A percentile compares a stretch with the other conserved stretches of the same genome.
phyloP scores from a whole-genome alignment of 1,140 invertebrate genomes.

The Dinoponera quadriceps region DNA sequence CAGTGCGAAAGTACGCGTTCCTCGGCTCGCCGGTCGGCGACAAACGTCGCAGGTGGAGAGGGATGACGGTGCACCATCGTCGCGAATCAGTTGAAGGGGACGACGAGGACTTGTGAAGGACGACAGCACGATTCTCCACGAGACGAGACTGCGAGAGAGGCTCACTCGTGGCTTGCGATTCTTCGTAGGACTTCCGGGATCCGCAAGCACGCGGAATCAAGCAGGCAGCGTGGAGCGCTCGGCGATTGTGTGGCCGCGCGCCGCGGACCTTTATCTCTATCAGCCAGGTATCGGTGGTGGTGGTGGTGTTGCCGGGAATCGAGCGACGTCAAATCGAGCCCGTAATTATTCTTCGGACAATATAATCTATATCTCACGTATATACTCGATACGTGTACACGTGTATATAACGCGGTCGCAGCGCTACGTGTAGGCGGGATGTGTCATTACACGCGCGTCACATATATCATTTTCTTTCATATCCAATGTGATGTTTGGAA shows the following conservation, averaged over 20 bases:
- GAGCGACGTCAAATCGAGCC: too few species aligned
- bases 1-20: slow-evolving; percentile 22
- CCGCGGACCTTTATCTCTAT: slow-evolving; percentile 83
- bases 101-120: slow-evolving; percentile 48
- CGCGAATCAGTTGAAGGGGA: slow-evolving; percentile 58
- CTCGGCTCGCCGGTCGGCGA: slow-evolving; percentile 43
- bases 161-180: slow-evolving; percentile 58
- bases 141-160: slow-evolving; percentile 19
- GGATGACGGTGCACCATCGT: slow-evolving; percentile 69
- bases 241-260: slow-evolving; percentile 83
- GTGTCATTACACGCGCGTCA: not conserved
- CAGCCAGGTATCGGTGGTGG: slow-evolving; percentile 79
- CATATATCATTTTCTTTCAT: not conserved
- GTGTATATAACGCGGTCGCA: too few species aligned
- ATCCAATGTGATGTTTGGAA: too few species aligned
- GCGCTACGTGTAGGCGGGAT: not conserved
- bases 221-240: slow-evolving; percentile 84
- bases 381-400: too few species aligned
- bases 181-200: slow-evolving; percentile 72
- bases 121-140: not conserved
- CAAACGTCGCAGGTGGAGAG: slow-evolving; percentile 61
- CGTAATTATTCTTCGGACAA: too few species aligned
- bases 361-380: too few species aligned
- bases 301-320: too few species aligned
- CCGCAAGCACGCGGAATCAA: slow-evolving; percentile 82